Conservation (phyloP, 2,888 invertebrate species). For the Temnothorax rugatulus region DNA sequence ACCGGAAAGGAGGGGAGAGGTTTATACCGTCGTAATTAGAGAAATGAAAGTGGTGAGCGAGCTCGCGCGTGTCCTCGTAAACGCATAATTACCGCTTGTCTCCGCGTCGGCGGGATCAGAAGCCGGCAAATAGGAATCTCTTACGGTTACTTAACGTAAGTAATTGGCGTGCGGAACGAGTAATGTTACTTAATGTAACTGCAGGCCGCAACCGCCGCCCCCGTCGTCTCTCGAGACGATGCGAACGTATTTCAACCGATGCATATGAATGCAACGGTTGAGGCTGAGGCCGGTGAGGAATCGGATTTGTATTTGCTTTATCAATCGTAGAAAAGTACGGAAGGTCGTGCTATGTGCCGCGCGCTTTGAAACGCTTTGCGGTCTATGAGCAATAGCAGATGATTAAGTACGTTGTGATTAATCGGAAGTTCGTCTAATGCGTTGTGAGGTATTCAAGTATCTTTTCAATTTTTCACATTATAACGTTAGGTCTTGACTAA, state of each 20-base stretch:
- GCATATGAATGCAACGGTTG: background rate
- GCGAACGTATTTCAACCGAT: slow-evolving; percentile 15
- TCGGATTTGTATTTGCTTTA: slow-evolving; percentile 39
- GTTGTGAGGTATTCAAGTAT: background rate
- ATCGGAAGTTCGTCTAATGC: background rate
- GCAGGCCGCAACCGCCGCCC: slow-evolving; percentile 35
- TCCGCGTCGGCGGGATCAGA: slow-evolving; percentile 74
- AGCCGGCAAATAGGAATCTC: slow-evolving; percentile 69
- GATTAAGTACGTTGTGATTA: background rate
- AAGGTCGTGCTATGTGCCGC: slow-evolving; percentile 1
- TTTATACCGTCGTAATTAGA: slow-evolving; percentile 71
- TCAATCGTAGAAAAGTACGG: slow-evolving; percentile 20
- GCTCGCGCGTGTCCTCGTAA: slow-evolving; percentile 71
- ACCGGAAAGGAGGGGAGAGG: background rate
- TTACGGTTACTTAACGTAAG: slow-evolving; percentile 76
- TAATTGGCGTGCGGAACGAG: slow-evolving; percentile 71
- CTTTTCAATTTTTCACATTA: background rate
- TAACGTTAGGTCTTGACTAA: background rate
- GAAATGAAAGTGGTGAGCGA: slow-evolving; percentile 72
- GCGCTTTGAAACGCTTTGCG: background rate
- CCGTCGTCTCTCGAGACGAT: background rate
- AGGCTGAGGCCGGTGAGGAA: background rate
- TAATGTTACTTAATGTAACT: slow-evolving; percentile 72
- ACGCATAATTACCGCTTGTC: slow-evolving; percentile 76
- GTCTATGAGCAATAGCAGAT: too few relatives aligned